phyloP scores from a whole-genome alignment of 1,140 invertebrate species.

The Apis cerana region DNA sequence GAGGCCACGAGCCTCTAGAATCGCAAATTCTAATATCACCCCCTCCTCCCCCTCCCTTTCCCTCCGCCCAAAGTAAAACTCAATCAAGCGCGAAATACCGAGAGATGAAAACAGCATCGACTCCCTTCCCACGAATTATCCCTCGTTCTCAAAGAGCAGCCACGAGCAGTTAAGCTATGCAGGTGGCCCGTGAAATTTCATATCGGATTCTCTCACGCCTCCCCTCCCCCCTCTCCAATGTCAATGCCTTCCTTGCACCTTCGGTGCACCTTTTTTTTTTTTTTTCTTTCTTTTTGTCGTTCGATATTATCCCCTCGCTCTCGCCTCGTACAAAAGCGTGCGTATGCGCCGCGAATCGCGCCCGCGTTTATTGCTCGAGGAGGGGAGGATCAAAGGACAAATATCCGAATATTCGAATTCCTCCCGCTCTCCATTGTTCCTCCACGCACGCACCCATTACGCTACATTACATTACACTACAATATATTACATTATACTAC shows the following conservation, averaged over 20 bases:
- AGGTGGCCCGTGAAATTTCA: conserved; percentile 17
- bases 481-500: too few species aligned
- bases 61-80: not conserved
- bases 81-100: not conserved
- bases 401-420: not conserved
- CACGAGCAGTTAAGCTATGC: not conserved
- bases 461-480: too few species aligned
- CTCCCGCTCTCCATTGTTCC: too few species aligned
- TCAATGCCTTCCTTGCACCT: conserved; percentile 15
- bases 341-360: not conserved
- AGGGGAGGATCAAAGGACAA: not conserved
- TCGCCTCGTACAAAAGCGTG: too few species aligned
- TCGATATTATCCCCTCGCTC: too few species aligned
- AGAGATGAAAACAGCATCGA: not conserved
- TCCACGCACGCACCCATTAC: too few species aligned
- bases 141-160: not conserved
- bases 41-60: too few species aligned
- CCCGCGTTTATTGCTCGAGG: conserved; percentile 31
- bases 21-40: too few species aligned
- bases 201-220: not conserved
- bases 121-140: not conserved
- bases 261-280: too few species aligned
- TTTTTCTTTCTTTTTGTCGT: too few species aligned
- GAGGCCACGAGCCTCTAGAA: too few species aligned
- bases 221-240: not conserved